Base-by-base conservation (phyloP, 1,140 invertebrate species). In the Cydia pomonella region DNA sequence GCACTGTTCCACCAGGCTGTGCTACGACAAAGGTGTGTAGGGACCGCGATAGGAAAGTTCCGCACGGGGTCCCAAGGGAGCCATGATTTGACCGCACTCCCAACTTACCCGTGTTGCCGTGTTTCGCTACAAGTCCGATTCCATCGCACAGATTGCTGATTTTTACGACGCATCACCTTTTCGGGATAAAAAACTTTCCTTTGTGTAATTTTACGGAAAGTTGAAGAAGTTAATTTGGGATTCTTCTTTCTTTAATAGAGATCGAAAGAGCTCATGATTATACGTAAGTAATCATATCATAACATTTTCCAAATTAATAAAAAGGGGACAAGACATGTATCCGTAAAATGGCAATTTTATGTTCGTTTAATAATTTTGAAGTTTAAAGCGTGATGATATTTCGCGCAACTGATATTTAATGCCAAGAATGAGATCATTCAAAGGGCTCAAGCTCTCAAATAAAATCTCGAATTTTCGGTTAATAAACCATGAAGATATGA, bases 51-150 rank as follows among this genome's bases (percentile, higher is more conserved):
- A 77, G 76, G 73, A 80, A 86, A 85, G 73, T 84, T 77, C 73
- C 63, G 21, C 53, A 53, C 41, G 50, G 73, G 77, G 71, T 76
- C 85, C 87, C 87, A 16, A 62, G 83, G 78, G 87, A 80, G 82
- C 84, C 75, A 87, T 86, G 80, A 84, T 83, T 85, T 86, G 84
- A 85, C 88, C 86, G 81, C 83, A 86, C 83, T 85, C 84, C 81
- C 81, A 85, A 85, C 74, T 87, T 86, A 53, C 72, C 75, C 79
- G 74, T 75, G 59, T 77, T 79, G n/a, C 53, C 25, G 63, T 83
- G 78, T 83, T 82, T 81, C 72, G 77, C 73, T 81, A 75, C 73
- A 18, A n/a, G 16, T 50, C 76, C 63, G 63, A 78, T 81, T 76
- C 66, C 59, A 74, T 75, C 18, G 74, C 69, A 80, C 77, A 81